These are phyloP conservation scores for Excalfactoria chinensis DNA, from an alignment of 2,113 vertebrate species.

Conservation along the genomic window DNA sequence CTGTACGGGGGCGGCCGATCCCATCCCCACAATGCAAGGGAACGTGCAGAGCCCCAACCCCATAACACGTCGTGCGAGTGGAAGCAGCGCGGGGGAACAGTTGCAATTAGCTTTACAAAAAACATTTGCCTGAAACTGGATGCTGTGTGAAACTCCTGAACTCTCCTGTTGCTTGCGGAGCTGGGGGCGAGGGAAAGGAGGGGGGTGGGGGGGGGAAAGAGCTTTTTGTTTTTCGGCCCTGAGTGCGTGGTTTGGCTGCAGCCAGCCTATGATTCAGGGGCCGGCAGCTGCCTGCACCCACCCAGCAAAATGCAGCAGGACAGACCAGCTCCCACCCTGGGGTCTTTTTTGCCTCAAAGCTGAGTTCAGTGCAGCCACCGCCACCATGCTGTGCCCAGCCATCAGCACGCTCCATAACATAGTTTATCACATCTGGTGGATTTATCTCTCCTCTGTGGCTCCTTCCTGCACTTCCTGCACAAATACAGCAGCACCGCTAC, in stretches of 20 bases:
- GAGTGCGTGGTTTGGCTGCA: background rate
- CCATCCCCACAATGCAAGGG: background rate
- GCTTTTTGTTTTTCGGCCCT: background rate
- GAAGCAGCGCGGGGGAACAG: background rate
- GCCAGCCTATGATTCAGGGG: background rate
- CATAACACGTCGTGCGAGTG: background rate
- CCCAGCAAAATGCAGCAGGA: background rate
- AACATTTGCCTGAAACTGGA: slow-evolving; percentile 58
- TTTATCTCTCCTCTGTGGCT: background rate
- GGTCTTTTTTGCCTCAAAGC: fast-evolving
- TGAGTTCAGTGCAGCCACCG: background rate
- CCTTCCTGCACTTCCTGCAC: background rate
- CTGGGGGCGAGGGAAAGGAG: background rate
- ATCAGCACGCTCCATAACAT: fast-evolving
- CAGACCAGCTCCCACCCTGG: background rate
- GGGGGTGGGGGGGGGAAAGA: background rate
- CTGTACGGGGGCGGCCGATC: background rate
- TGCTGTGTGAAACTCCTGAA: slow-evolving; percentile 62
- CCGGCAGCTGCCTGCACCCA: background rate
- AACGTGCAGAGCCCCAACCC: background rate
- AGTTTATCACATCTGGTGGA: background rate
- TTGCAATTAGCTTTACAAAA: slow-evolving; percentile 41
- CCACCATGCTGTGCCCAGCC: fast-evolving
- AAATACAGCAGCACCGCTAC: background rate
- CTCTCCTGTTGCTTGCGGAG: background rate